A percentile compares a stretch with the other conserved stretches of the same genome.
Conservation (phyloP, 2,888 invertebrate species). For the Teinopalpus imperialis region DNA sequence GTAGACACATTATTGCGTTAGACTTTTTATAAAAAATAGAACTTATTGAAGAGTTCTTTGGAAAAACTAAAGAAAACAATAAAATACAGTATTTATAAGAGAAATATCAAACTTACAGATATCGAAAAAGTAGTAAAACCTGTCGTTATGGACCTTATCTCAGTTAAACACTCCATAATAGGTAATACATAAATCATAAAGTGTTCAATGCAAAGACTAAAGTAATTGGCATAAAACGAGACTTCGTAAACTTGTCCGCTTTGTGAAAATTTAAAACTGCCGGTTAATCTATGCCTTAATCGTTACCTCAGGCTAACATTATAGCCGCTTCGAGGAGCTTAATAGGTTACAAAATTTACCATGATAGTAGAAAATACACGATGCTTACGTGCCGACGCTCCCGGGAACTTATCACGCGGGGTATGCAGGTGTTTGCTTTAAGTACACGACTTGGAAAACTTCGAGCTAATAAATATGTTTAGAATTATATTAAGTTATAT, state of each 20-base stretch:
- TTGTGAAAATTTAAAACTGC: constrained; percentile 34
- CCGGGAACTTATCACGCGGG: constrained; percentile 64
- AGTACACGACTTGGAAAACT: constrained; percentile 31
- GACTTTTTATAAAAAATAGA: too few relatives aligned
- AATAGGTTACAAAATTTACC: constrained; percentile 81
- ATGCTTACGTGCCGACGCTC: constrained; percentile 69
- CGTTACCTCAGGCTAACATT: constrained; percentile 79
- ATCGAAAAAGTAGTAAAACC: too few relatives aligned
- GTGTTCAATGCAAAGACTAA: too few relatives aligned
- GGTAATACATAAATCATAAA: too few relatives aligned
- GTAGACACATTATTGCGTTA: too few relatives aligned
- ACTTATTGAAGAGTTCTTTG: too few relatives aligned
- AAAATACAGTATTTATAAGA: too few relatives aligned
- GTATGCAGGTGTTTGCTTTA: constrained; percentile 64
- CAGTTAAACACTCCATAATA: too few relatives aligned
- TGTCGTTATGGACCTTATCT: too few relatives aligned
- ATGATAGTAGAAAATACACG: constrained; percentile 78
- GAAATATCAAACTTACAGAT: too few relatives aligned
- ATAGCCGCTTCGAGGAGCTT: constrained; percentile 79
- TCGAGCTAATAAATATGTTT: constrained; percentile 26
- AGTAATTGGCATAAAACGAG: too few relatives aligned
- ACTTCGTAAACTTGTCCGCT: constrained; percentile 31
- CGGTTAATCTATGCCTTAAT: constrained; percentile 68
- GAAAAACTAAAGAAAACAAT: too few relatives aligned
- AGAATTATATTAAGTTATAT: constrained; percentile 5